Conservation (phyloP, 2,888 invertebrate species). For the Caenorhabditis sp. region DNA sequence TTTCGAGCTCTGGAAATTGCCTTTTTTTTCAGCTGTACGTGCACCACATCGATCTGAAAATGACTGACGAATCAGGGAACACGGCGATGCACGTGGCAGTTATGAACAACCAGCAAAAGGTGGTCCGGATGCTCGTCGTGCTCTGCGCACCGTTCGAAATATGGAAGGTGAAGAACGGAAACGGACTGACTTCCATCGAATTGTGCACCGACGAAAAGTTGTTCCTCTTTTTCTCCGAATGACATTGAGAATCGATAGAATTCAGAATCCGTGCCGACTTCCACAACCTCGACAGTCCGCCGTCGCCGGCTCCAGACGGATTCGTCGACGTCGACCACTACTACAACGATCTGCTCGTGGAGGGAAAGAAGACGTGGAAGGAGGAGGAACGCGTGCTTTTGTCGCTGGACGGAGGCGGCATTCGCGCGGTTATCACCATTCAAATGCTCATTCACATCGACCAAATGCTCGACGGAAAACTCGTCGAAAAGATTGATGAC, state of each 20-base stretch:
- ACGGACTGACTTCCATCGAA: slow-evolving; percentile 45
- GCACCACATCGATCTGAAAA: slow-evolving; percentile 53
- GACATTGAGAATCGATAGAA: too few species aligned
- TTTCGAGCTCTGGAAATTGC: not conserved
- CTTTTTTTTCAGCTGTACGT: slow-evolving; percentile 44
- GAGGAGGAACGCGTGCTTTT: slow-evolving; percentile 52
- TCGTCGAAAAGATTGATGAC: slow-evolving; percentile 57
- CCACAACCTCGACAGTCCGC: slow-evolving; percentile 26
- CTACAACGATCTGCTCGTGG: slow-evolving; percentile 32
- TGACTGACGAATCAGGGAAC: slow-evolving; percentile 57
- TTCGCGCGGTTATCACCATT: slow-evolving; percentile 53
- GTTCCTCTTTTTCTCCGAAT: not conserved
- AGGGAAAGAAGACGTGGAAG: slow-evolving; percentile 50
- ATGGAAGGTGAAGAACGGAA: slow-evolving; percentile 58
- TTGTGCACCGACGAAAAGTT: slow-evolving; percentile 46
- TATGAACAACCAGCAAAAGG: slow-evolving; percentile 50
- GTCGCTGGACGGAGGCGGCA: slow-evolving; percentile 64
- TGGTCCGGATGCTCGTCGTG: slow-evolving; percentile 59
- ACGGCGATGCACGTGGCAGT: slow-evolving; percentile 63
- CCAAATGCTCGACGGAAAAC: slow-evolving; percentile 38
- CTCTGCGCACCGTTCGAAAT: slow-evolving; percentile 55
- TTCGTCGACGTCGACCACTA: slow-evolving; percentile 38
- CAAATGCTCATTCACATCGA: slow-evolving; percentile 54
- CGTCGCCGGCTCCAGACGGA: slow-evolving; percentile 28
- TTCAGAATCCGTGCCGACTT: slow-evolving; percentile 55